Evolutionary conservation across 1,140 invertebrate genomes (phyloP), one percentile per base, ranked within the genome.

Genomic region (Formica selysi): DNA sequence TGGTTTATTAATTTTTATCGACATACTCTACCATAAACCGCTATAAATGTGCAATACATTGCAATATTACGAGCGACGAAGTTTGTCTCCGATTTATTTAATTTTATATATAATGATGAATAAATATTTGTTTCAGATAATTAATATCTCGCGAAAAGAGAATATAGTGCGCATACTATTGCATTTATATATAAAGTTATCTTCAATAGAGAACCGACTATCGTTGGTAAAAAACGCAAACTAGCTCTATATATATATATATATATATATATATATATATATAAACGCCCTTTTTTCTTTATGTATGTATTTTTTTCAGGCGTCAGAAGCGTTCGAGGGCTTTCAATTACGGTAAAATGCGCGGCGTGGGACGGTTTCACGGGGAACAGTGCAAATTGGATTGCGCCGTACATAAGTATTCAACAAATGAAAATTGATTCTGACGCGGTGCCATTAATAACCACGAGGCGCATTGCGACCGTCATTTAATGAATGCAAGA

Each of bases 381-480:
- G 57, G 51, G 86, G 26, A 62, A 74, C 87, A 87, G 89, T 93
- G 93, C 92, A 95, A 95, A 95, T 95, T 94, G 94, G 92, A 94
- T 95, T 94, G 94, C 92, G 93, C 91, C 92, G 92, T 94, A 94
- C 93, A 94, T 94, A 94, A 94, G 94, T 95, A 94, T 94, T 94
- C 91, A 91, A 89, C 91, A 94, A 95, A 94, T 94, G 94, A 95
- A 94, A 95, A 95, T 94, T 94, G 93, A 94, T 94, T 94, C 92
- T 94, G 94, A 95, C 93, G 92, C 92, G 92, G 54, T 90, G 91
- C 94, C 93, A 94, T 95, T 94, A 94, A 94, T 95, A 94, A 92
- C 89, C 87, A 87, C 87, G 89, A 87, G 87, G 84, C 91, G 87
- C 90, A 93, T 93, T 92, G 91, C 91, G 91, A 92, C 90, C 90